A percentile compares a stretch with the other conserved stretches of the same genome.
Evolutionary conservation across 1,140 invertebrate genomes (phyloP).

Genomic region (Trichogramma pretiosum): DNA sequence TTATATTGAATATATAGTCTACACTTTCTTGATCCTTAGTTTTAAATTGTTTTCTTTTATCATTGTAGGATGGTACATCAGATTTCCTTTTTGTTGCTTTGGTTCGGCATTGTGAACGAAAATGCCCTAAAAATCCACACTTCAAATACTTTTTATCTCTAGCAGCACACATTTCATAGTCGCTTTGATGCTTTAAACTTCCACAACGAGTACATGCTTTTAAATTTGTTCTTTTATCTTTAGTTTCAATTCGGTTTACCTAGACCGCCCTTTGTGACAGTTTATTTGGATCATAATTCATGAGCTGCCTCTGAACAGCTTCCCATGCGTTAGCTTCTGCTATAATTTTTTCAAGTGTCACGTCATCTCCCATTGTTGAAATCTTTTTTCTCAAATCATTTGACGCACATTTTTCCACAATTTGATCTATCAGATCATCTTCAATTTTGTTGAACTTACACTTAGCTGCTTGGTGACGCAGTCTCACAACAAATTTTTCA

Average conservation of each 20-base stretch:
- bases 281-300: background rate
- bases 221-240: background rate
- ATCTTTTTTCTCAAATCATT: conserved; percentile 20
- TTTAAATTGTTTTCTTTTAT: background rate
- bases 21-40: background rate
- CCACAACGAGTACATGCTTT: background rate
- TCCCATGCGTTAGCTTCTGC: background rate
- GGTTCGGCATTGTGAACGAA: background rate
- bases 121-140: conserved; percentile 4
- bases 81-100: no score
- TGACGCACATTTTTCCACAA: conserved; percentile 19
- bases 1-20: background rate
- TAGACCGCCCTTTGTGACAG: background rate
- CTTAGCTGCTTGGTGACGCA: background rate
- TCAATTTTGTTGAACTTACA: conserved; percentile 1
- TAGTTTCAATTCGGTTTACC: background rate
- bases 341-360: conserved; percentile 18
- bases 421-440: conserved; percentile 8
- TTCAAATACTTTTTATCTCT: background rate
- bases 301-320: background rate
- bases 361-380: no score
- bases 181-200: background rate
- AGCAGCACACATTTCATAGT: background rate
- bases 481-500: background rate
- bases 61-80: no score